Evolutionary conservation across 2,888 invertebrate species (phyloP).

Genomic region (Spatulosminthurus flaviceps): DNA sequence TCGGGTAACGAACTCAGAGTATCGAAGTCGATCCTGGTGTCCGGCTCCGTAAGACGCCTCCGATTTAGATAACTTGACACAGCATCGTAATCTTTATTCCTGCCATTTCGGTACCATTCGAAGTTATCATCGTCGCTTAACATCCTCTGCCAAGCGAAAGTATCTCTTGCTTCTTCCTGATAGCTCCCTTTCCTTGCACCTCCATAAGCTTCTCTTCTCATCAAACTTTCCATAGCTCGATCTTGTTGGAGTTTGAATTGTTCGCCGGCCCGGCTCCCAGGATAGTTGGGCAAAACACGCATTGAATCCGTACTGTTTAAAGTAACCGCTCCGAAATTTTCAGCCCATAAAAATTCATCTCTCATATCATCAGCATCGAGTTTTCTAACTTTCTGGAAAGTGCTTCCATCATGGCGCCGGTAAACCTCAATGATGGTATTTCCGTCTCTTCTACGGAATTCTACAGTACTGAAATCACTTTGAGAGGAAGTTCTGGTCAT

Average conservation of each 20-base stretch:
- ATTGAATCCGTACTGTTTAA: background rate
- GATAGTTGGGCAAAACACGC: background rate
- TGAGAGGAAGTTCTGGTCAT: background rate
- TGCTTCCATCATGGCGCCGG: constrained; percentile 21
- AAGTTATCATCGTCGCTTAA: background rate
- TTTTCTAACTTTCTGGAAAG: constrained; percentile 4
- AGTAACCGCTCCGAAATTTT: background rate
- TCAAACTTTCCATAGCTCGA: background rate
- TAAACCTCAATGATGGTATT: constrained; percentile 15
- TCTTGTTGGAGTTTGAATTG: constrained; percentile 1
- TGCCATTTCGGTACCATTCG: background rate
- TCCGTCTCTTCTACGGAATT: background rate
- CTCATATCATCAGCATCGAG: background rate
- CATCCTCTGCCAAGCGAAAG: background rate
- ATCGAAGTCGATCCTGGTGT: background rate
- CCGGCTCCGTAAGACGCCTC: background rate
- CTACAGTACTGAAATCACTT: background rate
- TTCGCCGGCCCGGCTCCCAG: background rate
- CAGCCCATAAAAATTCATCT: background rate
- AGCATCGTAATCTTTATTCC: background rate
- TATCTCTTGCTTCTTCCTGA: background rate
- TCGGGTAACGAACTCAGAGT: background rate
- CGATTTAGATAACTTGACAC: background rate
- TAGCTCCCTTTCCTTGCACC: background rate
- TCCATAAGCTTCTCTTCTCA: background rate